Base-by-base conservation (phyloP, 2,797 vertebrate species). In the Hippoglossus hippoglossus region DNA sequence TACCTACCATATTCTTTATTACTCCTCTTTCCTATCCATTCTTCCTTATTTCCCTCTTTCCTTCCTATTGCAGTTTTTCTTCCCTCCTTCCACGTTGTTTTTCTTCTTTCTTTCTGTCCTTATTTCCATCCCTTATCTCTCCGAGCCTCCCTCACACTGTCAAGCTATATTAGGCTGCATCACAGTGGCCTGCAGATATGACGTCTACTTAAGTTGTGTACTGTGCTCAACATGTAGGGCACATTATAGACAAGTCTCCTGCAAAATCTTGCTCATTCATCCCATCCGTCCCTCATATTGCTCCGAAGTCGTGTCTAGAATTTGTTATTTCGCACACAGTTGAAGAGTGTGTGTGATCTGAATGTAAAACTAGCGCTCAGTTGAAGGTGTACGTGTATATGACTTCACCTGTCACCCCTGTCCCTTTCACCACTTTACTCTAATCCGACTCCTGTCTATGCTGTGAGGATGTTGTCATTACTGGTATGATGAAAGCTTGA, bases 261-360 rank as follows among this genome's bases (percentile, higher is more conserved):
- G 71, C 73, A 71, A 84, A 80, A 80, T 70, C 69, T 69, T 67
- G 65, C 79, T 82, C 78, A 78, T 83, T 81, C 76, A 52, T 69
- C 49, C 56, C 52, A 53, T 77, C 63, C 73, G 36, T 39, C 69
- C 62, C 67, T 71, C 59, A 61, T 73, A 57, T 55, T 53, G 16
- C 69, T 71, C 71, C 65, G 28, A 5, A 41, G 64, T 10, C 36
- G 61, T 83, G 81, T 77, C 70, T 65, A 62, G 80, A 86, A 85
- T 75, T 77, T 82, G 61, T 76, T 65, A 46, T 65, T 79, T 82
- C 55, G 12, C 36, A 52, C 57, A 54, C 59, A 55, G 69, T 49
- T 49, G n/a, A 55, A 61, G 68, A 28, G 80, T 12, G 36, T 66
- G 73, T 86, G 80, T 83, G 81, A 73, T 41, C 75, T 86, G 84